These are phyloP conservation scores for Calliscelio sp. DNA, from an alignment of 2,888 invertebrate species.

Conservation along the genomic window DNA sequence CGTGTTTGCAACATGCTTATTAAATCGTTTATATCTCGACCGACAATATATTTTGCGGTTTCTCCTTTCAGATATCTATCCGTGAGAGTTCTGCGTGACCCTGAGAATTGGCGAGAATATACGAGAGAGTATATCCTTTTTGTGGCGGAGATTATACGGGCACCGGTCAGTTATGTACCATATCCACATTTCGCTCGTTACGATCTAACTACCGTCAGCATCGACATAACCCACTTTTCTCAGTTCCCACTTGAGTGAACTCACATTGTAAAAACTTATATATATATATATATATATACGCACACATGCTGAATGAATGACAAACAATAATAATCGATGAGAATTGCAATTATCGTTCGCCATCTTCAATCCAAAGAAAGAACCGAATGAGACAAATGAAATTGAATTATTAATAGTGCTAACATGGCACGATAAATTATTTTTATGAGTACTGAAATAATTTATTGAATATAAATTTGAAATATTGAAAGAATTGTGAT, in stretches of 20 bases:
- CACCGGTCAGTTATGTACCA: constrained; percentile 70
- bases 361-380: constrained; percentile 39
- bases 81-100: constrained; percentile 70
- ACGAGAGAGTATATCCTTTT: constrained; percentile 65
- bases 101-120: constrained; percentile 70
- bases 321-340: constrained; percentile 52
- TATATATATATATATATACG: constrained; percentile 22
- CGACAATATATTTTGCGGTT: constrained; percentile 64
- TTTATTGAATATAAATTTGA: too few species aligned
- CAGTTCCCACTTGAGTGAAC: constrained; percentile 33
- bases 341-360: constrained; percentile 30
- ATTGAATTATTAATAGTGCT: neutral
- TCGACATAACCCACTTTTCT: constrained; percentile 66
- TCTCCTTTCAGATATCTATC: constrained; percentile 69
- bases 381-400: neutral
- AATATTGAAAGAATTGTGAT: too few species aligned
- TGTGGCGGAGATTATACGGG: constrained; percentile 68
- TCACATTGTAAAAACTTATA: constrained; percentile 24
- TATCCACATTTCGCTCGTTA: constrained; percentile 71
- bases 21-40: constrained; percentile 60
- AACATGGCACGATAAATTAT: neutral
- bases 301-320: constrained; percentile 25
- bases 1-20: constrained; percentile 48
- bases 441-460: neutral
- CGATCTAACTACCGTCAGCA: constrained; percentile 68